Evolutionary conservation across 2,888 invertebrate genomes (phyloP).

Genomic region (Emmelina monodactyla): DNA sequence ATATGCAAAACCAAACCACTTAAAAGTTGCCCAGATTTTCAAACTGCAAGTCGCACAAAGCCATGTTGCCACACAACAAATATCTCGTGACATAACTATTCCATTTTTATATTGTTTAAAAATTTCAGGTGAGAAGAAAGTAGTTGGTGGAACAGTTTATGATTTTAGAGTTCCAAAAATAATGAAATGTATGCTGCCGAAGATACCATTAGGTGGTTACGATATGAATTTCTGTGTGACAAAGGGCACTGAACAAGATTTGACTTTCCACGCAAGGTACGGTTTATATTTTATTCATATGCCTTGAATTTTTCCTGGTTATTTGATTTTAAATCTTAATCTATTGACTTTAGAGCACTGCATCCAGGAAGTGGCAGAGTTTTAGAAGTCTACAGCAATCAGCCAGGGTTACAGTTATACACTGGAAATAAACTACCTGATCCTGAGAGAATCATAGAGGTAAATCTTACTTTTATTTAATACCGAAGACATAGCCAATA

Average conservation of each 20-base stretch:
- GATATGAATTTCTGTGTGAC: conserved; percentile 85
- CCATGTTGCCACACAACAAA: too few species aligned
- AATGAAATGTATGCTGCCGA: conserved; percentile 71
- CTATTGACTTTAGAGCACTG: conserved; percentile 51
- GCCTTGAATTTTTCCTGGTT: too few species aligned
- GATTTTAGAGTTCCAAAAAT: conserved; percentile 75
- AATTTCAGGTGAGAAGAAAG: conserved; percentile 70
- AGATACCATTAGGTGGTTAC: conserved; percentile 75
- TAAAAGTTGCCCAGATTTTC: too few species aligned
- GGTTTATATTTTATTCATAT: conserved; percentile 2
- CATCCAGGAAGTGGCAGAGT: conserved; percentile 77
- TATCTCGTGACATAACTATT: too few species aligned
- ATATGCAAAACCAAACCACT: too few species aligned
- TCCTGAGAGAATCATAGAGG: conserved; percentile 45
- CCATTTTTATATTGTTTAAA: too few species aligned
- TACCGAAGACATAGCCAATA: too few species aligned
- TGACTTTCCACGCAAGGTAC: conserved; percentile 70
- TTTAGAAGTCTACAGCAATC: conserved; percentile 83
- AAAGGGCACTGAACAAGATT: conserved; percentile 60
- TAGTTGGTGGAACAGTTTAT: conserved; percentile 74
- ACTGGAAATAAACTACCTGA: conserved; percentile 80
- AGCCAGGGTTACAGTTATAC: conserved; percentile 92
- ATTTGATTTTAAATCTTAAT: background rate
- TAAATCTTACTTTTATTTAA: too few species aligned
- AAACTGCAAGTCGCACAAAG: too few species aligned